phyloP scores from a whole-genome alignment of 2,888 invertebrate species.

The Diadromus collaris region DNA sequence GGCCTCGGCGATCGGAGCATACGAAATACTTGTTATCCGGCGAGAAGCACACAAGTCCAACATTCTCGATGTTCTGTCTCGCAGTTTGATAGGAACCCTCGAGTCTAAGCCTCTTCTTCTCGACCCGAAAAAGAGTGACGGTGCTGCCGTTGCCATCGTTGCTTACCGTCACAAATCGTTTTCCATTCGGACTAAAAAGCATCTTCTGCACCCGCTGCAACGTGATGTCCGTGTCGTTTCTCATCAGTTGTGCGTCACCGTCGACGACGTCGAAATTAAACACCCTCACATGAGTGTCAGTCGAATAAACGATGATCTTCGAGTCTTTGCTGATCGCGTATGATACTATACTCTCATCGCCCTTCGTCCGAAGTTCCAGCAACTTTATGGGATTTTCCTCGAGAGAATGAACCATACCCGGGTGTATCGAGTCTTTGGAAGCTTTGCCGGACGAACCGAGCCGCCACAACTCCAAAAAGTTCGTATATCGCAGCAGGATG shows the following conservation, averaged over 20 bases:
- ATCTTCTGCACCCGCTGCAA: constrained; percentile 74
- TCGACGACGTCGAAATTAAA: constrained; percentile 84
- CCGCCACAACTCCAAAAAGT: constrained; percentile 85
- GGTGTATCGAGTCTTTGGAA: constrained; percentile 65
- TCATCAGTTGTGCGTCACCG: constrained; percentile 71
- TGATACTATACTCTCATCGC: constrained; percentile 86
- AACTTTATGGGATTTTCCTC: constrained; percentile 85
- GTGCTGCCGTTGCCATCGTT: constrained; percentile 65
- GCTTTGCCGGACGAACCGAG: constrained; percentile 80
- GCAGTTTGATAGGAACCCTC: constrained; percentile 70
- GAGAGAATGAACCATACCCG: constrained; percentile 68
- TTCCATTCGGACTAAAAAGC: constrained; percentile 76
- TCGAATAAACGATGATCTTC: constrained; percentile 89
- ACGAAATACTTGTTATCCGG: constrained; percentile 84
- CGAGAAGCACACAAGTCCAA: constrained; percentile 73
- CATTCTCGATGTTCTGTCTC: constrained; percentile 67
- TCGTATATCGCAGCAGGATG: constrained; percentile 82
- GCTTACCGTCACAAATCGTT: constrained; percentile 72
- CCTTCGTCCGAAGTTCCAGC: constrained; percentile 85
- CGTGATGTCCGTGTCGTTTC: constrained; percentile 69
- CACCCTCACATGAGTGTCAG: constrained; percentile 84
- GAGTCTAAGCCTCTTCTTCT: constrained; percentile 68
- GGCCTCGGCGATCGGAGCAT: constrained; percentile 85
- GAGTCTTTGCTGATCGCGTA: constrained; percentile 87
- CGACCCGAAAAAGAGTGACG: constrained; percentile 72